Evolutionary conservation across 2,888 invertebrate genomes (phyloP).

Genomic region (Trichacis sp.): DNA sequence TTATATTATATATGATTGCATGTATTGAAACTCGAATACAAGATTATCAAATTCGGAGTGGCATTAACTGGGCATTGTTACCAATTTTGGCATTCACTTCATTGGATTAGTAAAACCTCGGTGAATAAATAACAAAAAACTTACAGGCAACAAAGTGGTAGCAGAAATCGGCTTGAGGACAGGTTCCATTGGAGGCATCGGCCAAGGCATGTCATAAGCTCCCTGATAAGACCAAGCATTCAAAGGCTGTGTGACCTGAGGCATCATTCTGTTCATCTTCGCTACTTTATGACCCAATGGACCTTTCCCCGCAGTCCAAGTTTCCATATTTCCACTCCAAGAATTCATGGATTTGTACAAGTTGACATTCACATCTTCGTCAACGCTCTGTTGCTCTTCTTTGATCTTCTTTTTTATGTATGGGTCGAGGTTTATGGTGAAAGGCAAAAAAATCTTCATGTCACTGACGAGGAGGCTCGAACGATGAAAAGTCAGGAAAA

Average conservation of each 20-base stretch:
- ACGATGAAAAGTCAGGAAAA: constrained; percentile 90
- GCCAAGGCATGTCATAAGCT: constrained; percentile 58
- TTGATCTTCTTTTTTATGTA: constrained; percentile 97
- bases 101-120: no score
- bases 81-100: no score
- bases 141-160: constrained; percentile 68
- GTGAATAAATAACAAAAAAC: no score
- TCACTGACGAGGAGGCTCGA: constrained; percentile 87
- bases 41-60: no score
- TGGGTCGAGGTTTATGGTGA: constrained; percentile 98
- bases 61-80: no score
- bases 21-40: no score
- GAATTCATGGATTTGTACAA: constrained; percentile 51
- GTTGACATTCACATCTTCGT: constrained; percentile 69
- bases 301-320: constrained; percentile 44
- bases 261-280: constrained; percentile 45
- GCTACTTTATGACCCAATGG: constrained; percentile 40
- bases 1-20: no score
- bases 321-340: constrained; percentile 51
- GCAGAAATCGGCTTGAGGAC: constrained; percentile 65
- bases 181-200: constrained; percentile 64
- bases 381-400: constrained; percentile 81
- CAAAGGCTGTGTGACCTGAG: constrained; percentile 23
- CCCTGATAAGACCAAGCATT: constrained; percentile 54
- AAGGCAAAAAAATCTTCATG: constrained; percentile 95